Percentiles rank a stretch among this genome's conserved stretches.
These are phyloP conservation scores for Acronicta alni DNA, from an alignment of 2,888 invertebrate genomes.

Conservation along the genomic window DNA sequence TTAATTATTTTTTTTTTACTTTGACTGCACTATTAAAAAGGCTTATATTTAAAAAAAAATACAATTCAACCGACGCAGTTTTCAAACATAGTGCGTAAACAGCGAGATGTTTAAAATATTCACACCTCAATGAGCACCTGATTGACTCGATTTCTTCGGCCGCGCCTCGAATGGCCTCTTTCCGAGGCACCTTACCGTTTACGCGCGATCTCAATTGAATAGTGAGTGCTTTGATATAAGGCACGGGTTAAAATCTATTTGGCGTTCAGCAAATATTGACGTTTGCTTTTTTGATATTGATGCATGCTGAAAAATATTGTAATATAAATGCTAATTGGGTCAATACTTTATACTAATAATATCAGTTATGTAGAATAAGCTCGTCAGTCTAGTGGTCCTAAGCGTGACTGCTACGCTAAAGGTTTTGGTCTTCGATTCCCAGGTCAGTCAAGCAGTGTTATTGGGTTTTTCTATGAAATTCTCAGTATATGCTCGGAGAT, in stretches of 20 bases:
- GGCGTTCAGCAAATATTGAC: not conserved
- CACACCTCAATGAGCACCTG: slow-evolving; percentile 42
- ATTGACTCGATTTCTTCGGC: slow-evolving; percentile 48
- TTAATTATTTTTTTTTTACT: too few relatives aligned
- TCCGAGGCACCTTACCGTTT: slow-evolving; percentile 32
- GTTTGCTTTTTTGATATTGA: not conserved
- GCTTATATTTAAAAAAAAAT: too few relatives aligned
- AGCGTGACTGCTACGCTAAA: too few relatives aligned
- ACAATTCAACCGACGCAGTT: slow-evolving; percentile 1
- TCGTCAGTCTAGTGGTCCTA: too few relatives aligned
- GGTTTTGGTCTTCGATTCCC: too few relatives aligned
- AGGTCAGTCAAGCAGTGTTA: too few relatives aligned
- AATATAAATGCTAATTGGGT: too few relatives aligned
- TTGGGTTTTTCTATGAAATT: too few relatives aligned
- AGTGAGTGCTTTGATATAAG: slow-evolving; percentile 32
- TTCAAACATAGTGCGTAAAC: slow-evolving; percentile 26
- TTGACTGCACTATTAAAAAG: too few relatives aligned
- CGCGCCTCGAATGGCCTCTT: slow-evolving; percentile 16
- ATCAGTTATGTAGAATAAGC: too few relatives aligned
- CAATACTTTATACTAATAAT: too few relatives aligned
- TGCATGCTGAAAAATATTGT: not conserved
- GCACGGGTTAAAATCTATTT: slow-evolving; percentile 7
- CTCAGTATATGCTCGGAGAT: too few relatives aligned
- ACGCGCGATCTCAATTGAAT: slow-evolving; percentile 40
- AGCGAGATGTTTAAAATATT: slow-evolving; percentile 44